Conservation (phyloP, 2,888 invertebrate species). For the Drosophila glabriapex region DNA sequence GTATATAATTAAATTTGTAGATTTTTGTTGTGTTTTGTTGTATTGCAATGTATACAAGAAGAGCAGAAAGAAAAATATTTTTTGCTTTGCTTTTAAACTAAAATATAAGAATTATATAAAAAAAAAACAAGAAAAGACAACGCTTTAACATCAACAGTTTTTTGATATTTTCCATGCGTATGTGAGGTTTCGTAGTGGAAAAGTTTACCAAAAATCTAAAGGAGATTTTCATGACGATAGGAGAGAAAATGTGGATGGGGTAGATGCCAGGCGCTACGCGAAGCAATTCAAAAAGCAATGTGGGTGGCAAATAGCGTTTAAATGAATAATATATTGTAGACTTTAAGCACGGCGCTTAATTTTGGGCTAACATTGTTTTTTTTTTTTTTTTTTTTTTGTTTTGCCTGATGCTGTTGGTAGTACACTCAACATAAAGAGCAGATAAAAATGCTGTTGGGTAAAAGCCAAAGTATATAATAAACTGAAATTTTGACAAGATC, state of each 20-base stretch:
- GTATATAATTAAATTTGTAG: slow-evolving; percentile 64
- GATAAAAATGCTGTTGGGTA: slow-evolving; percentile 45
- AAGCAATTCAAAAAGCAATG: slow-evolving; percentile 58
- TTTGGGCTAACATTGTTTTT: slow-evolving; percentile 41
- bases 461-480: slow-evolving; percentile 59
- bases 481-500: slow-evolving; percentile 60
- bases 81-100: slow-evolving; percentile 82
- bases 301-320: slow-evolving; percentile 19
- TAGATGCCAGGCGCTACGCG: slow-evolving; percentile 59
- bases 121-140: slow-evolving; percentile 78
- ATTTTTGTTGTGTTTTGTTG: slow-evolving; percentile 56
- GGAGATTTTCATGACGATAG: slow-evolving; percentile 27
- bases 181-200: slow-evolving; percentile 73
- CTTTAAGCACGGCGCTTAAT: slow-evolving; percentile 70
- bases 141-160: slow-evolving; percentile 78
- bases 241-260: slow-evolving; percentile 9
- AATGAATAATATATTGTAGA: slow-evolving; percentile 21
- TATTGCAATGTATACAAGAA: slow-evolving; percentile 81
- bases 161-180: slow-evolving; percentile 83
- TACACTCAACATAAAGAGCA: slow-evolving; percentile 40
- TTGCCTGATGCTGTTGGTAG: slow-evolving; percentile 64
- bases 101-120: slow-evolving; percentile 73
- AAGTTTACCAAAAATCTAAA: slow-evolving; percentile 65
- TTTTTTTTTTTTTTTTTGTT: neutral
- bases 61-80: slow-evolving; percentile 81